Base-by-base conservation (phyloP, 2,113 vertebrate species). In the Uropsilus gracilis region DNA sequence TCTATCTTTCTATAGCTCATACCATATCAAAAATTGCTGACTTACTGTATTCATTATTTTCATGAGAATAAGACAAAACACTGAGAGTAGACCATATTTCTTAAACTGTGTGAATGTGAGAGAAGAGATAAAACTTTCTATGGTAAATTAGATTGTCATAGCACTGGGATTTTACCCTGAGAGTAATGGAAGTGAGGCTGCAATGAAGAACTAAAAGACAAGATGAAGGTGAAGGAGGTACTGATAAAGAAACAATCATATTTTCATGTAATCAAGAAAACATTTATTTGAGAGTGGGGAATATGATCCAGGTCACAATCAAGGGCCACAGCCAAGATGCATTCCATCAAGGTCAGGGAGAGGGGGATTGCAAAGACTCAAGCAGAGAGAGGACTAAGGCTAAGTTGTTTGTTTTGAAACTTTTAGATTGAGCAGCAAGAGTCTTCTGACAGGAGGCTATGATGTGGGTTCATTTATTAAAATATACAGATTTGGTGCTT, bases 61-160 rank as follows among this genome's bases (percentile, higher is more conserved):
- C 50, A 53, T 28, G 4, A 22, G 9, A 0, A 16, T 13, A 37
- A 13, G 77, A 20, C 1, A 17, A 3, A 53, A 26, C 4, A 20
- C 61, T 48, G 2, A 18, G 8, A 37, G 4, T 61, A 22, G 1
- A 8, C 8, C 17, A 11, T 39, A 13, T 28, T 30, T 39, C 18
- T 18, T n/a, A 10, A 22, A 13, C 6, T 32, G 8, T 17, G 18
- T 6, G 13, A 9, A 7, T 0, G 2, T 8, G 24, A 12, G 61
- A 44, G 12, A 2, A 26, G 16, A 76, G 39, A 32, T 6, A 69
- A n/a, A 39, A 1, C 5, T 17, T 39, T 39, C 46, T 37, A 1
- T 8, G n/a, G 8, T 8, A 11, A 14, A n/a, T 13, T 6, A 8
- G 53, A 26, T 44, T 7, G 20, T 72, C 17, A 37, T 2, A 59